These are phyloP conservation scores for Mycalesis mineus DNA, from an alignment of 2,888 invertebrate genomes.

Conservation along the genomic window DNA sequence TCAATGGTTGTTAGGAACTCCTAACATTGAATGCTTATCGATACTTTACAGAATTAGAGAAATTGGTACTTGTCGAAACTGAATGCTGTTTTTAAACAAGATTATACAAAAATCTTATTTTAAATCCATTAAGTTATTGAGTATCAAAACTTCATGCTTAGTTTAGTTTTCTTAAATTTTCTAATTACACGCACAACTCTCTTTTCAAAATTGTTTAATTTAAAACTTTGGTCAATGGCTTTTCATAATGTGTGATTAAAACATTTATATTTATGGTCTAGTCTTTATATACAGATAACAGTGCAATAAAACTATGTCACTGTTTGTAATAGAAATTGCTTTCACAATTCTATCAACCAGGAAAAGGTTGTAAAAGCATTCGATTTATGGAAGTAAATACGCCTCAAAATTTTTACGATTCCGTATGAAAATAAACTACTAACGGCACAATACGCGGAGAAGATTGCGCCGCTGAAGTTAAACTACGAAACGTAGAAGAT, in stretches of 20 bases:
- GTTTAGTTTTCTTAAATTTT: no score
- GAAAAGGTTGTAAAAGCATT: conserved; percentile 6
- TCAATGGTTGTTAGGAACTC: conserved; percentile 29
- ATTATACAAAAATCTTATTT: no score
- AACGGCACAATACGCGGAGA: conserved; percentile 9
- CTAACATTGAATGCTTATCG: conserved; percentile 26
- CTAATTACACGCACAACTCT: no score
- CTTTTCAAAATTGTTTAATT: no score
- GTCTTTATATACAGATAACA: no score
- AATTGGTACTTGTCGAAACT: background rate
- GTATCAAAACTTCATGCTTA: no score
- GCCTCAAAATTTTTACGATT: conserved; percentile 7
- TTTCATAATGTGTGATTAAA: no score
- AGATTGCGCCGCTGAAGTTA: conserved; percentile 27
- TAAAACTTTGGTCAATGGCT: no score
- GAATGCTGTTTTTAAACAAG: background rate
- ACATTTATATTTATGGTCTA: no score
- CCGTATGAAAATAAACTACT: conserved; percentile 13
- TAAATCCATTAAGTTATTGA: no score
- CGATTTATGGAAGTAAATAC: conserved; percentile 8
- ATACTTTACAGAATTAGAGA: conserved; percentile 22
- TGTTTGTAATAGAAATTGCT: background rate
- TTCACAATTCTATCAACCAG: background rate
- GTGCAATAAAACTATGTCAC: background rate
- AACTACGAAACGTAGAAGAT: conserved; percentile 22